Conservation (phyloP, 2,888 invertebrate genomes). For the Schizotus pectinicornis region DNA sequence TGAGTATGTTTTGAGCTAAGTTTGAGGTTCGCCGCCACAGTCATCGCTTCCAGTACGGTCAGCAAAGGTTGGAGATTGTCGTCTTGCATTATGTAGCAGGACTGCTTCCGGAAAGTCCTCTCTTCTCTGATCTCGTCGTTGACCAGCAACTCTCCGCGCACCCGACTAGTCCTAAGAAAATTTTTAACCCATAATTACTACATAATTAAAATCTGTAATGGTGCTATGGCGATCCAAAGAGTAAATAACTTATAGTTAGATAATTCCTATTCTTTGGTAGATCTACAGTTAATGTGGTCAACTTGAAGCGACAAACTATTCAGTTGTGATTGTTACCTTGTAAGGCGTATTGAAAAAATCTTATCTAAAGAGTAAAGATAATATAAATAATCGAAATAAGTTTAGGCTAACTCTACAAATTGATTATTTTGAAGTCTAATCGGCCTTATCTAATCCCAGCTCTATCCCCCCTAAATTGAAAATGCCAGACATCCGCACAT, state of each 20-base stretch:
- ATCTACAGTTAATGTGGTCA: not conserved
- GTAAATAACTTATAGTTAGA: too few relatives aligned
- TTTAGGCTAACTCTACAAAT: not conserved
- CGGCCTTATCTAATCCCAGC: not conserved
- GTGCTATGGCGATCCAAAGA: too few relatives aligned
- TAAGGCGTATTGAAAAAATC: not conserved
- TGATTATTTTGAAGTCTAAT: not conserved
- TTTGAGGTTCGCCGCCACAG: conserved; percentile 86
- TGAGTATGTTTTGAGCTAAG: conserved; percentile 69
- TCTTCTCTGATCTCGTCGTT: conserved; percentile 74
- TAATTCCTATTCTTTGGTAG: too few relatives aligned
- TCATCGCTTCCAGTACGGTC: conserved; percentile 85
- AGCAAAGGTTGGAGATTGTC: conserved; percentile 81
- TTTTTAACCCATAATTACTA: too few relatives aligned
- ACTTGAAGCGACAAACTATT: not conserved
- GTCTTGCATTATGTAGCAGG: conserved; percentile 92
- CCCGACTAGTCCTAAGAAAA: conserved; percentile 56
- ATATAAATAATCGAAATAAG: too few relatives aligned
- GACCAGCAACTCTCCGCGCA: conserved; percentile 74
- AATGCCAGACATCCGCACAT: too few relatives aligned
- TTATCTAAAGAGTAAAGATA: not conserved
- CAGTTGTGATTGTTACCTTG: not conserved
- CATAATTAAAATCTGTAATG: too few relatives aligned
- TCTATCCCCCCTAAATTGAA: too few relatives aligned
- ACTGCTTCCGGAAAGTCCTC: conserved; percentile 72